Base-by-base conservation (phyloP, 2,797 vertebrate species). In the Cynodonichthys magdalenae region DNA sequence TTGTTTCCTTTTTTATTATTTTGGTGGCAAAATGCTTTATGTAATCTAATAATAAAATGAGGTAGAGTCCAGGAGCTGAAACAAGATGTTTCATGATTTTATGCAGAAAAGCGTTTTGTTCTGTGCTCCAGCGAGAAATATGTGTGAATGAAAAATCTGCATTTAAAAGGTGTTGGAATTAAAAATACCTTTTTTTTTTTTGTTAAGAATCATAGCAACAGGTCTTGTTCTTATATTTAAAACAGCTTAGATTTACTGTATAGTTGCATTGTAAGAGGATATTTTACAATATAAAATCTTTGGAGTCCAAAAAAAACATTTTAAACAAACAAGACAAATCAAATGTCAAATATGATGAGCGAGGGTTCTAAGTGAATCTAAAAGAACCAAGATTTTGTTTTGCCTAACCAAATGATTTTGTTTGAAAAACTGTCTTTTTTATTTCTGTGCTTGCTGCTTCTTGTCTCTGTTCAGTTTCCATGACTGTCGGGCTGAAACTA, bases 401-500 rank as follows among this genome's bases (percentile, higher is more conserved):
- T 54, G 50, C 24, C 20, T 18, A 42, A 6, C 12, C 19, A 24
- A 45, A 44, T 39, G 19, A 15, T 15, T 58, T 69, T 54, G 27
- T 31, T 57, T 29, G 2, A 34, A 47, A 34, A 7, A 34, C 9
- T 7, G 36, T 12, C 9, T 36, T 10, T 39, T 39, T 39, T 14
- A 39, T 14, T 39, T 39, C 12, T 39, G 3, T 24, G 34, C 45
- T 41, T 55, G 2, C 36, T 27, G 36, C 62, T 59, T 57, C 45
- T 41, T 46, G n/a, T 54, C 27, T 67, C 63, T 60, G 11, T 47
- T 51, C n/a, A 39, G 29, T 42, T n/a, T 55, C 36, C 18, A 24
- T 63, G 42, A 53, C 46, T 72, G 59, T 67, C 56, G 44, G 60
- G 58, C 69, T 77, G 66, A 82, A 67, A 52, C 56, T 14, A 55